Percentiles rank a stretch among this genome's conserved stretches.
phyloP scores from a whole-genome alignment of 2,113 vertebrate species.

The Choloepus hoffmanni region DNA sequence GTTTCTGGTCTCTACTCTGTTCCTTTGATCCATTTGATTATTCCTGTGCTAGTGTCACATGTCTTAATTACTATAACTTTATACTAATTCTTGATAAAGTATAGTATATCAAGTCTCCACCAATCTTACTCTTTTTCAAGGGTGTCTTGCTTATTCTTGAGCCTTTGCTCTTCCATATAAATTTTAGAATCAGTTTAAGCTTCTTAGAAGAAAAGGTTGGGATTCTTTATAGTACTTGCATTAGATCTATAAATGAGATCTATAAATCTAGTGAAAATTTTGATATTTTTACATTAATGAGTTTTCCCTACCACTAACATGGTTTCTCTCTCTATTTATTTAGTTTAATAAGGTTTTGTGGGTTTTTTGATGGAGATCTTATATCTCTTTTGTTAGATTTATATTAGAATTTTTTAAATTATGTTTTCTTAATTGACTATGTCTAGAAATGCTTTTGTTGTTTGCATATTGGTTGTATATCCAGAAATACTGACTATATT shows the following conservation, averaged over 20 bases:
- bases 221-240: constrained; percentile 43
- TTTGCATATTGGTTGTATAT: constrained; percentile 1
- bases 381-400: constrained; percentile 50
- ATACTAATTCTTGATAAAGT: background rate
- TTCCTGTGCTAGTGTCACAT: background rate
- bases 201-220: background rate
- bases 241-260: background rate
- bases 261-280: background rate
- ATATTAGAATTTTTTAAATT: constrained; percentile 17
- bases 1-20: background rate
- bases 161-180: background rate
- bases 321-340: background rate
- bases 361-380: background rate
- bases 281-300: constrained; percentile 27
- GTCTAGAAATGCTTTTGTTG: background rate
- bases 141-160: background rate
- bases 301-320: background rate
- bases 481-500: background rate
- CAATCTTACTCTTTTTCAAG: background rate
- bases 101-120: background rate
- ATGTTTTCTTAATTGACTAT: background rate
- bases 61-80: background rate
- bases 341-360: constrained; percentile 7
- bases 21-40: background rate
- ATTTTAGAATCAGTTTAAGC: constrained; percentile 34